Percentiles rank a stretch among this genome's conserved stretches.
Evolutionary conservation across 2,888 invertebrate genomes (phyloP).

Genomic region (Amiota minor): DNA sequence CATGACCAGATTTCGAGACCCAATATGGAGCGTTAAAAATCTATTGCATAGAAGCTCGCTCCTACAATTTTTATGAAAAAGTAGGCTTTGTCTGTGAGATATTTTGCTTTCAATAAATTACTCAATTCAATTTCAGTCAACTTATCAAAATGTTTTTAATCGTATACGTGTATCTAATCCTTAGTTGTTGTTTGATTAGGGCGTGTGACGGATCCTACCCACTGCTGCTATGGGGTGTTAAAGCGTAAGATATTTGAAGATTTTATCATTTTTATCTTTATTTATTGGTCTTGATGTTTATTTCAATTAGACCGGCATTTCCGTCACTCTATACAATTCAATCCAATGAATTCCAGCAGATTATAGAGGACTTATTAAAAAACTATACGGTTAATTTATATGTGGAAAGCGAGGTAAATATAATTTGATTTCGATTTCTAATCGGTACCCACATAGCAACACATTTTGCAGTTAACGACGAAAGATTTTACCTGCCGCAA

Average conservation of each 20-base stretch:
- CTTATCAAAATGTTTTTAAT: too few relatives aligned
- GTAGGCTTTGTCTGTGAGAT: too few relatives aligned
- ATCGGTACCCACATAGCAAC: not conserved
- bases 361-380: slow-evolving; percentile 36
- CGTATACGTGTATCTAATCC: too few relatives aligned
- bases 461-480: slow-evolving; percentile 40
- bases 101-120: too few relatives aligned
- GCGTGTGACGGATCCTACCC: slow-evolving; percentile 35
- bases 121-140: too few relatives aligned
- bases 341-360: slow-evolving; percentile 28
- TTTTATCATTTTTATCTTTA: too few relatives aligned
- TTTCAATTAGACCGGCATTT: not conserved
- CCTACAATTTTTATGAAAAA: too few relatives aligned
- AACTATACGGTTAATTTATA: slow-evolving; percentile 46
- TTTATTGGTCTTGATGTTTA: too few relatives aligned
- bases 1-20: too few relatives aligned
- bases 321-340: slow-evolving; percentile 28
- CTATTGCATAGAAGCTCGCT: too few relatives aligned
- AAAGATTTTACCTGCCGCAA: slow-evolving; percentile 48
- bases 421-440: too few relatives aligned
- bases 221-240: slow-evolving; percentile 49
- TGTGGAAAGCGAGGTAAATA: slow-evolving; percentile 44
- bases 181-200: not conserved
- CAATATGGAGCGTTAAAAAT: too few relatives aligned
- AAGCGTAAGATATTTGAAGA: slow-evolving; percentile 43